These are phyloP conservation scores for Cabera pusaria DNA, from an alignment of 2,888 invertebrate genomes.

Conservation along the genomic window DNA sequence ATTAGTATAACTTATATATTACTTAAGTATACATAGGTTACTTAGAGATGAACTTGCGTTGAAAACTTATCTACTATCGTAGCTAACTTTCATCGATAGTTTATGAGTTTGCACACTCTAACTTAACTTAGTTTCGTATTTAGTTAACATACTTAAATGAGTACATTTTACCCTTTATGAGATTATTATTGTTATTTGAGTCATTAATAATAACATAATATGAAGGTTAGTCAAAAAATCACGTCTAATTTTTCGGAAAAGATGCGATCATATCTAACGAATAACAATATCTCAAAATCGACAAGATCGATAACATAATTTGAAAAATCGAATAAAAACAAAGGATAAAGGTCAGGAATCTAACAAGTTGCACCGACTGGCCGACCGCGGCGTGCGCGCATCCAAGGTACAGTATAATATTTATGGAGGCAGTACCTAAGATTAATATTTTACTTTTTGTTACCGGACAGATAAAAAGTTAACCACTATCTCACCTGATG, in stretches of 20 bases:
- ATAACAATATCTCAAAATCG: conserved; percentile 19
- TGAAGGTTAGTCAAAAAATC: no score
- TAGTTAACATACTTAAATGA: no score
- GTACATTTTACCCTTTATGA: no score
- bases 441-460: no score
- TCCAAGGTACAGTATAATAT: conserved; percentile 13
- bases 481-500: no score
- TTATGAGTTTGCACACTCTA: no score
- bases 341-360: conserved; percentile 42
- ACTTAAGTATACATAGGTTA: conserved; percentile 39
- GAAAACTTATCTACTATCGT: no score
- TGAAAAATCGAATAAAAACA: conserved; percentile 22
- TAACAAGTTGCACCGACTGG: conserved; percentile 43
- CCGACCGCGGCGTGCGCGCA: conserved; percentile 45
- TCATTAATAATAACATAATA: no score
- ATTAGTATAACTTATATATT: conserved; percentile 48
- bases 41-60: conserved; percentile 20
- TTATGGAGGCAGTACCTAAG: conserved; percentile 6
- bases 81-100: no score
- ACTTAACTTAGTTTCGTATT: no score
- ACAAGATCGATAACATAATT: conserved; percentile 29
- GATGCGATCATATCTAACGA: conserved; percentile 5
- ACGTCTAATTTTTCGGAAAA: not conserved
- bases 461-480: no score
- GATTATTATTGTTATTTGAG: no score